Conservation (phyloP, 2,797 vertebrate genomes). For the Melopsittacus undulatus region DNA sequence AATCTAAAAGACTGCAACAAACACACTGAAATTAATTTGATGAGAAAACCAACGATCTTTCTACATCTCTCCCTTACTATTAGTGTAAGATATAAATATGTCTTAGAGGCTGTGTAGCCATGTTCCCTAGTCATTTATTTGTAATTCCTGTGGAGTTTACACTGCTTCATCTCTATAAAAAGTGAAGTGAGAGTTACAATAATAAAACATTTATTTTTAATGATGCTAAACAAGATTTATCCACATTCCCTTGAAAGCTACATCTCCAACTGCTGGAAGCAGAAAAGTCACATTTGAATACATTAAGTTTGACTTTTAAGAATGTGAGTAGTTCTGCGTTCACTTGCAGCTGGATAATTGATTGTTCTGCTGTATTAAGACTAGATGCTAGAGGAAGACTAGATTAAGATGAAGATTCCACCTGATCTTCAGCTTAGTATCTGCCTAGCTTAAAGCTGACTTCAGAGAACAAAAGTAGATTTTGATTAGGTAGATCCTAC, state of each 20-base stretch:
- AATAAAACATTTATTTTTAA: conserved; percentile 56
- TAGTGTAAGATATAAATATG: not conserved
- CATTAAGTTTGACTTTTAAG: conserved; percentile 22
- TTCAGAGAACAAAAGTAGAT: not conserved
- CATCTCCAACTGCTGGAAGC: not conserved
- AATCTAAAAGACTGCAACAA: not conserved
- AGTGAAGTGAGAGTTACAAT: not conserved
- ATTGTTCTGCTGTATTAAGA: not conserved
- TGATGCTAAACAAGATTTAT: conserved; percentile 16
- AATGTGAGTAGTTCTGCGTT: not conserved
- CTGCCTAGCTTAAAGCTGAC: not conserved
- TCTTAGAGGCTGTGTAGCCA: not conserved
- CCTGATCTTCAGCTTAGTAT: not conserved
- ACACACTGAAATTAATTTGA: not conserved
- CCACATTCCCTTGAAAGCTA: not conserved
- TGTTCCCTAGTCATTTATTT: not conserved
- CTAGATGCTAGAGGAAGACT: no score
- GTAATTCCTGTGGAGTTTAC: not conserved
- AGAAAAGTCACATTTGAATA: conserved; percentile 46
- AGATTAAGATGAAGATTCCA: no score
- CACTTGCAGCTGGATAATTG: not conserved
- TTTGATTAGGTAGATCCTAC: not conserved
- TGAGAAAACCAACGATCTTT: not conserved
- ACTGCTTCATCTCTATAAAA: not conserved
- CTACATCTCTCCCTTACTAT: not conserved